Base-by-base conservation (phyloP, 2,797 vertebrate genomes). In the Bufotes viridis region DNA sequence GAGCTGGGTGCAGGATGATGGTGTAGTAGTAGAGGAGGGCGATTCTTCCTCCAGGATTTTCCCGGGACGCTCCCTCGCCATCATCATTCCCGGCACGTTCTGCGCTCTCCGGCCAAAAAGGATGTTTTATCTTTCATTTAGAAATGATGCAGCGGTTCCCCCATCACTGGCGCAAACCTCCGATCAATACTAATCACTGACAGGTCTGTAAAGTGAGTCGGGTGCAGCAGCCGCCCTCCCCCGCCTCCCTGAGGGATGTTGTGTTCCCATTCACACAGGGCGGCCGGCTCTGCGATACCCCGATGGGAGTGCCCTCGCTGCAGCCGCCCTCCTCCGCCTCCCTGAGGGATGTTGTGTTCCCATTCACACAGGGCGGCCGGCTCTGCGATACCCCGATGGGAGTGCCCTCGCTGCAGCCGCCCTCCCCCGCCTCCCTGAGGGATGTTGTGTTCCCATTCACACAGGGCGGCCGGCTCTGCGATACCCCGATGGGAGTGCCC, bases 101-200 rank as follows among this genome's bases (percentile, higher is more conserved):
- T 7, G 13, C 53, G 49, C 53, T 60, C 29, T 72, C 24, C 20
- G 49, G 78, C 78, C 85, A 87, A 87, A 24, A 81, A 87, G 85
- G 78, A 87, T 87, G 85, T 87, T 87, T 87, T 67, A 87, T 87
- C 78, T 81, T 81, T 81, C 85, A 87, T 87, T 81, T 87, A 58
- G 7, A 58, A 74, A 81, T 81, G n/a, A 81, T 57, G 58, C 70
- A 57, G 6, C 3, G 34, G 49, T 67, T 13, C 70, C 3, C 61
- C 15, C 2, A 42, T 58, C 86, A 51, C 14, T 63, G 61, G 20
- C 22, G 86, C 69, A 87, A 82, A 82, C 86, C 67, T 82, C 22
- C 65, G 82, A 87, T 87, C 86, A 87, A 87, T 87, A 82, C 49
- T 29, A 82, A 87, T 82, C 86, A 87, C 83, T 87, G 86, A 49